Evolutionary conservation across 2,113 vertebrate species (phyloP), one percentile per base, ranked within the genome.

Genomic region (Alosa alosa): DNA sequence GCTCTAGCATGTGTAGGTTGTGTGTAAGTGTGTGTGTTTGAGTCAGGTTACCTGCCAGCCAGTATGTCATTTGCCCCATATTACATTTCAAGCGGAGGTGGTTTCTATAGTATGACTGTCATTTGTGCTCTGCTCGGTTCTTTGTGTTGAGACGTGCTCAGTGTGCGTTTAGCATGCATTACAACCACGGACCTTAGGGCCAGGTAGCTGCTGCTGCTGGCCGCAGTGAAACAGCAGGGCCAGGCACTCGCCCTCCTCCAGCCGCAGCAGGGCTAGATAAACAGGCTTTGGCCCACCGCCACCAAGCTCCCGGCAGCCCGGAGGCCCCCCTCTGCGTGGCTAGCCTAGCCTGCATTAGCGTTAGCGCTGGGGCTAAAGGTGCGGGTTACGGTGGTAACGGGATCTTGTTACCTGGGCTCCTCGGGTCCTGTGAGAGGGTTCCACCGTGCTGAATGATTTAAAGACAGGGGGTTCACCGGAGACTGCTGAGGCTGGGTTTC

Each of bases 401-500:
- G 85, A 87, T 75, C 25, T 25, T 15, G 68, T 72, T 25, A 72
- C 86, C 88, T 68, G n/a, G 84, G 85, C 89, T 89, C 86, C 87
- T 72, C 88, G 82, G 86, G 89, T 90, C 88, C 68, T 39, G 25
- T 57, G 31, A 75, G 90, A 92, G 91, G 88, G 83, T 86, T 82
- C 86, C 89, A 85, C 86, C 86, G 15, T 84, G 10, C 87, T 50
- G 8, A 92, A 87, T 88, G 90, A 92, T 92, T 92, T 87, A 88
- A 85, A 91, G 89, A 50, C 86, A 83, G 83, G 8, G 68, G 68
- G 68, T 25, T 15, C 25, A 36, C 25, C 68, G 8, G 68, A 31
- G 25, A 75, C 31, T 11, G 25, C 68, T 0, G 55, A 39, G 68
- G 25, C 68, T 31, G n/a, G 25, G 2, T 75, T 31, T 75, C 31